Evolutionary conservation across 2,888 invertebrate genomes (phyloP).

Genomic region (Achlya flavicornis): DNA sequence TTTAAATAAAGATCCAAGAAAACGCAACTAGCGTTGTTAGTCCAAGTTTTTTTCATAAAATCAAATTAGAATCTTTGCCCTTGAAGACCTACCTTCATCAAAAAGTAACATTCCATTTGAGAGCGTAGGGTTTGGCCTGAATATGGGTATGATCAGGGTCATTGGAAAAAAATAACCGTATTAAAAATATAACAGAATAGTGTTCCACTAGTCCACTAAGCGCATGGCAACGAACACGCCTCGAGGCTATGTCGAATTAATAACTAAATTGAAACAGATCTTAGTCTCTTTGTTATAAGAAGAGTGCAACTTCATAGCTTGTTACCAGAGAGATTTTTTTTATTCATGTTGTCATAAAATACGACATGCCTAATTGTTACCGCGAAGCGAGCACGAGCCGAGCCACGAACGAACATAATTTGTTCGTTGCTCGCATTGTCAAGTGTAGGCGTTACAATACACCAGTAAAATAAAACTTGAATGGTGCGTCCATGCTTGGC

Average conservation of each 20-base stretch:
- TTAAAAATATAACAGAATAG: conserved; percentile 78
- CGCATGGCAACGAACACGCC: conserved; percentile 59
- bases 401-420: no score
- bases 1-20: neutral
- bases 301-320: neutral
- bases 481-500: no score
- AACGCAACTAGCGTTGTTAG: neutral
- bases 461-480: no score
- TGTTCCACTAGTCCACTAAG: conserved; percentile 76
- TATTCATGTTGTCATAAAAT: no score
- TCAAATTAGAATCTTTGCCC: neutral
- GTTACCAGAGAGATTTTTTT: neutral
- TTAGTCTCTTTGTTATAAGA: conserved; percentile 43
- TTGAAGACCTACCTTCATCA: conserved; percentile 13
- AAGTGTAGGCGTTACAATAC: no score
- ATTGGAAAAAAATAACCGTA: conserved; percentile 76
- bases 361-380: no score
- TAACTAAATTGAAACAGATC: conserved; percentile 51
- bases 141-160: conserved; percentile 60
- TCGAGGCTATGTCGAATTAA: conserved; percentile 62
- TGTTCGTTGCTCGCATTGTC: no score
- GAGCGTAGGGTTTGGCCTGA: conserved; percentile 64
- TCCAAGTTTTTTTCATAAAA: neutral
- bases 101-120: conserved; percentile 37
- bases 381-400: no score